Base-by-base conservation (phyloP, 2,113 vertebrate genomes). In the Sisor rabdophorus region DNA sequence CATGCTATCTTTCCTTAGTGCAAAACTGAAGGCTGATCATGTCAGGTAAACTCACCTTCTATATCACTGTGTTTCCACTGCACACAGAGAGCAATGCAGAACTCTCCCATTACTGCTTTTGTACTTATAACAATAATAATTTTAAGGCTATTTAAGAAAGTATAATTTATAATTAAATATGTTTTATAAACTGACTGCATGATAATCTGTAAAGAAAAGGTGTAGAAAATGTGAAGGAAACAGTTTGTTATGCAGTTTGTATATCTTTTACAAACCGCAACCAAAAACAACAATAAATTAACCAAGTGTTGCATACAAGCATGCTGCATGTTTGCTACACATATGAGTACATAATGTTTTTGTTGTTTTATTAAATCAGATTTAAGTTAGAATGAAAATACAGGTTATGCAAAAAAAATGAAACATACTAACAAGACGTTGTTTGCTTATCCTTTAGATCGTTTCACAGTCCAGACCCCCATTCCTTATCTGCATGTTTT, bases 21-120 rank as follows among this genome's bases (percentile, higher is more conserved):
- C 96, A 98, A 94, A 95, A 98, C 90, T 99, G 95, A 98, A 89
- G 92, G 88, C 93, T 94, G 88, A 92, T 89, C 83, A 90, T 90
- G 83, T 87, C 93, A 98, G 96, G 97, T 99, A 99, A 98, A 89
- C 71, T 28, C 5, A 11, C 48, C 22, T 26, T 44, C 59, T 28
- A 26, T 55, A 36, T 22, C 32, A 4, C 15, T 74, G 67, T 73
- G 53, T 69, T 50, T 80, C 32, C 47, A 15, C n/a, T 40, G 60
- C 30, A 28, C 22, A 53, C 53, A 10, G 28, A 48, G 65, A 16
- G 47, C 47, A 50, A 68, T 68, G 24, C 65, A 50, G 2, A 50
- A 69, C 22, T 24, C 22, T 24, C 22, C 13, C 24, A 4, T 24
- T 17, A 64, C 11, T 11, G 12, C 4, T 64, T 40, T 44, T 44